Evolutionary conservation across 1,140 invertebrate species (phyloP), one percentile per base, ranked within the genome.

Genomic region (Zaprionus africanus): DNA sequence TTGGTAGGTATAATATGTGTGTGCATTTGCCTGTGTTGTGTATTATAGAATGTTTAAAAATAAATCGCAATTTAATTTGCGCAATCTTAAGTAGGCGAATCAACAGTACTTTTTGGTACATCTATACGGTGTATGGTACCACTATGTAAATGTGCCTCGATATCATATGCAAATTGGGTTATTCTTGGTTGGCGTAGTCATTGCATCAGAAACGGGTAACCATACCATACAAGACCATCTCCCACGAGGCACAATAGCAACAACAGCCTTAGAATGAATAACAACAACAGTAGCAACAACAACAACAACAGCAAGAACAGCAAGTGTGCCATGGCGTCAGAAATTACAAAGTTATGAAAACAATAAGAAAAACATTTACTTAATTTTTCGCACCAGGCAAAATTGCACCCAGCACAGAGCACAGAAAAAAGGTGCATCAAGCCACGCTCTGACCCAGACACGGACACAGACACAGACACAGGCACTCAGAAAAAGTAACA

Each of bases 341-440:
- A 79, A 84, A 85, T 81, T 81, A 85, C 69, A 82, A 88, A 88
- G 85, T 90, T 90, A 88, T 88, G 79, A 88, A 78, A 88, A 90
- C 85, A 90, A 85, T 84, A 90, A 82, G 76, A 82, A 88, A 84
- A 88, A 88, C 81, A 84, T 90, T 88, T 84, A 74, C 85, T 90
- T 90, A 67, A 82, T 88, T 88, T 88, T 90, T 82, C 78, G 81
- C 85, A 90, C 85, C 76, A 78, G 51, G 54, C 28, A 46, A 74
- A 13, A 56, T 5, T 57, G 43, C 53, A 28, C 9, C 1, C 6
- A 17, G 46, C 7, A 69, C 31, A 49, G 31, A 11, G 28, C 7
- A 34, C 31, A 34, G 31, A 65, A 59, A 56, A 49, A 36, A 22
- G 31, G 17, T 58, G 38, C 22, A 57, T 17, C 34, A 12, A 46